Base-by-base conservation (phyloP, 2,888 invertebrate genomes). In the Tigriopus californicus region DNA sequence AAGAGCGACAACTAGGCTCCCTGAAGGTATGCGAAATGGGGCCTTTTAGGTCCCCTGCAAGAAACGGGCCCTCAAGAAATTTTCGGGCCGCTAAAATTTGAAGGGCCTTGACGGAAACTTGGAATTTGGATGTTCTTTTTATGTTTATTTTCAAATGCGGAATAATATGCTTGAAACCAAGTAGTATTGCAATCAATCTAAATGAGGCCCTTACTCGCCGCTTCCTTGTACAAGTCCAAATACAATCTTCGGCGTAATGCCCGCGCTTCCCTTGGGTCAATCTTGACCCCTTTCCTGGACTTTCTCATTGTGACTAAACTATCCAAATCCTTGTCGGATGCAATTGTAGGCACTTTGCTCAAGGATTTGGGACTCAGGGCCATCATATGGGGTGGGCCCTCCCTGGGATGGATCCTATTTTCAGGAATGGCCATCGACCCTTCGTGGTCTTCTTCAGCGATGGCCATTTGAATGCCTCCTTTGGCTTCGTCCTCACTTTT, bases 141-240 rank as follows among this genome's bases (percentile, higher is more conserved):
- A n/a, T 33, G 33, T 33, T 33, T 33, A 33, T 33, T 33, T 33
- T 33, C 33, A 33, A 33, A 33, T 33, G 33, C 33, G 33, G 33
- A 33, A 33, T 33, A 33, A 56, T 44, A 24, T 18, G 18, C 13
- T 15, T 33, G n/a, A 55, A 40, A 55, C n/a, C 3, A 51, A 51
- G 44, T 15, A 44, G 10, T 11, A 15, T 6, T 18, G 44, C 18
- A 22, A 15, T 20, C 18, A 22, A 15, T 20, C 46, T 46, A 56
- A 20, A 56, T 56, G 20, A 42, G 25, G 10, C 18, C 18, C 15
- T 15, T 42, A 2, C 33, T 20, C 44, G 46, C 41, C 2, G 33
- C 56, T 44, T 56, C 56, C n/a, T 46, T 20, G 46, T 56, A 56
- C 15, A 56, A 22, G 44, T 56, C 56, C 25, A 56, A 46, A 15